Base-by-base conservation (phyloP, 2,888 invertebrate species). In the Dione juno region DNA sequence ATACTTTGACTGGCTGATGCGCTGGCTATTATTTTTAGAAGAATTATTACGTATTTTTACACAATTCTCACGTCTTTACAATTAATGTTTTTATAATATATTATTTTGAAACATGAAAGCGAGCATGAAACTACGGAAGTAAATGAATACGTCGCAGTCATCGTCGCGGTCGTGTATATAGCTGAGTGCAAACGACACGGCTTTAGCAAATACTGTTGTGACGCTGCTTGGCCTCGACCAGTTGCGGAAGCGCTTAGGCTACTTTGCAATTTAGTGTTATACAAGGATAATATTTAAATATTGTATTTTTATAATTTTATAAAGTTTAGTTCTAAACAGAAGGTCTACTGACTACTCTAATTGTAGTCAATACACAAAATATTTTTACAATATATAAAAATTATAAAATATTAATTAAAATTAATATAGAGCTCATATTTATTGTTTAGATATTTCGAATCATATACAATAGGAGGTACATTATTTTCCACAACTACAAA, bases 191-290 rank as follows among this genome's bases (percentile, higher is more conserved):
- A 53, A 64, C 74, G 67, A 64, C 66, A 70, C 75, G 75, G 71
- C 76, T 71, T 76, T 75, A 75, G 74, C 76, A 77, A 77, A 75
- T 77, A 77, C 77, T 73, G 76, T 74, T 76, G 77, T 76, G 76
- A 76, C 73, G 76, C 76, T 75, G 74, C 76, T 70, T 72, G 79
- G 73, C 79, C 78, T 79, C 75, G 77, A 83, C 81, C 74, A 79
- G 79, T 86, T 86, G 86, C 90, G 92, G 91, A 92, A 92, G 89
- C 86, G 82, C 78, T 82, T 90, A 88, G 85, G 81, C 79, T 81
- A 80, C 79, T 81, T 87, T 85, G 91, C 90, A 88, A 93, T 90
- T 92, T 89, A 88, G 84, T 87, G 82, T 73, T 80, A 78, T 77
- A 81, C 80, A 81, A 79, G 83, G 82, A 84, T 76, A 82, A 83